Conservation (phyloP, 2,797 vertebrate genomes). For the Artibeus lituratus region DNA sequence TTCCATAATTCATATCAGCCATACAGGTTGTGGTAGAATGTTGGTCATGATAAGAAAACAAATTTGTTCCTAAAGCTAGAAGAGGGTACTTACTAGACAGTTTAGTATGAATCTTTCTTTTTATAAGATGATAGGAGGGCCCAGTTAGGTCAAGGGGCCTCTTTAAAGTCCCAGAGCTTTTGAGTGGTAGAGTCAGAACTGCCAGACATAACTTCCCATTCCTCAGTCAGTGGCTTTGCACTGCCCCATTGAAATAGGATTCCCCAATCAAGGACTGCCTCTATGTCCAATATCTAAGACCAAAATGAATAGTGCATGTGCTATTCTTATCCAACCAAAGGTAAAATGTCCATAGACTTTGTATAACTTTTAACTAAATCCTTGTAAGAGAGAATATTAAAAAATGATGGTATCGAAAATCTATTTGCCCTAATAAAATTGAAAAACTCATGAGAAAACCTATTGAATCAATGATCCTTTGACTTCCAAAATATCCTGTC, state of each 20-base stretch:
- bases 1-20: not conserved
- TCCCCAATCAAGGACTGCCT: not conserved
- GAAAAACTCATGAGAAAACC: not conserved
- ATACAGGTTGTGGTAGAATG: no score
- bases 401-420: not conserved
- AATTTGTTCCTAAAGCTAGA: not conserved
- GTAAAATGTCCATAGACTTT: not conserved
- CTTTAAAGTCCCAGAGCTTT: not conserved
- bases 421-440: not conserved
- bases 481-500: not conserved
- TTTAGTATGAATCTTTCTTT: not conserved
- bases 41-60: not conserved
- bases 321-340: not conserved
- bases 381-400: not conserved
- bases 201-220: not conserved
- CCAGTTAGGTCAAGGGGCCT: not conserved
- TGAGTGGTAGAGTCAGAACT: not conserved
- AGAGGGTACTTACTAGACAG: not conserved
- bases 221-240: not conserved
- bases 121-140: not conserved
- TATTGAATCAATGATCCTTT: constrained; percentile 7
- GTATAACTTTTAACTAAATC: not conserved
- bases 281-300: not conserved
- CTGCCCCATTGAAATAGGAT: not conserved
- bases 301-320: not conserved